Evolutionary conservation across 2,113 vertebrate species (phyloP).

Genomic region (Origma solitaria): DNA sequence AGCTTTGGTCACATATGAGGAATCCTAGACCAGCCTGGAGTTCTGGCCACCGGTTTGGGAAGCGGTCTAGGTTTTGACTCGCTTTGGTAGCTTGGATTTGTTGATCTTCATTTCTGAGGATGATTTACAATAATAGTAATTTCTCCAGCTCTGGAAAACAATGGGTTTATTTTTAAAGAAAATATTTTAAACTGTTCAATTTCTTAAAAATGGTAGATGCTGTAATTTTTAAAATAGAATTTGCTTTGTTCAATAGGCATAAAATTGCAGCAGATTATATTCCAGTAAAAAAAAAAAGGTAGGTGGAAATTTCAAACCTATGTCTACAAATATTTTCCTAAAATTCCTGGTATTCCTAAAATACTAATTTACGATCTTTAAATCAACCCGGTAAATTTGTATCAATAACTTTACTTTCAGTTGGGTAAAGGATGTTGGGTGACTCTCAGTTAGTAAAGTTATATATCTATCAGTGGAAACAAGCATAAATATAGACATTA

Average conservation of each 20-base stretch:
- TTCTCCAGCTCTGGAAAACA: background rate
- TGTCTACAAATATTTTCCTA: background rate
- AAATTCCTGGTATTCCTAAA: background rate
- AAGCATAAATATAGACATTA: background rate
- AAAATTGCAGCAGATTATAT: background rate
- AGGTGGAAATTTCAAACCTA: background rate
- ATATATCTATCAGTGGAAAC: background rate
- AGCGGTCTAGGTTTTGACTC: background rate
- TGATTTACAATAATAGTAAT: background rate
- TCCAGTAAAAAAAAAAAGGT: background rate
- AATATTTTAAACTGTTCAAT: accelerated
- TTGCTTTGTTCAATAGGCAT: accelerated
- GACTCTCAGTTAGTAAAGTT: background rate
- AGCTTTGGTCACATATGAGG: accelerated
- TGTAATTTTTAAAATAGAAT: background rate
- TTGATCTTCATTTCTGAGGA: accelerated
- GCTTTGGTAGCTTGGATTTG: background rate
- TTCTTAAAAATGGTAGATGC: background rate
- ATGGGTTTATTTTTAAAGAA: background rate
- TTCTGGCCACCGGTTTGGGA: accelerated
- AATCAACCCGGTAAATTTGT: background rate
- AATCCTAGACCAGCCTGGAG: background rate
- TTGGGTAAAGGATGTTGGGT: background rate
- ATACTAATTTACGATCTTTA: background rate
- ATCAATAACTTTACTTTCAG: background rate